Evolutionary conservation across 2,113 vertebrate genomes (phyloP), one percentile per base, ranked within the genome.

Genomic region (Isurus oxyrinchus): DNA sequence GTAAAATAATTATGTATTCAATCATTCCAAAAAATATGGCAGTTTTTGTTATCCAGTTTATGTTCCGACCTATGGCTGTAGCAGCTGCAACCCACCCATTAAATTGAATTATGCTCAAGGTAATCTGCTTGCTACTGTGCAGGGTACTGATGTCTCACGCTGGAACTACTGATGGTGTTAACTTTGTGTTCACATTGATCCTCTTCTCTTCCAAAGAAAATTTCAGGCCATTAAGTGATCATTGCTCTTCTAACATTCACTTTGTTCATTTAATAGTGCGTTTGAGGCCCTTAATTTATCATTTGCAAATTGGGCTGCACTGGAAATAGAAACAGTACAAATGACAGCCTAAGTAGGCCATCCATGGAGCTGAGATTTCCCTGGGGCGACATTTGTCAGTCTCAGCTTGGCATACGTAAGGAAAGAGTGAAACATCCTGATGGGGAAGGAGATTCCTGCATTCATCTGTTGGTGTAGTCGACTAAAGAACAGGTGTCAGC

Each of bases 341-440:
- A 93, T 61, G 90, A 63, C 90, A 94, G 59, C 6, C 90, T 66
- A 94, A 94, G 35, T 94, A 94, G 90, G 90, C 90, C 90, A 94
- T 35, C 35, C 59, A 94, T 66, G 59, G 61, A 94, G 61, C 90
- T 94, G 90, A 94, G 59, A 94, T 94, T 94, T 63, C 90, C 90
- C 59, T 94, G 90, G 59, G 61, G 90, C 35, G 35, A 63, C 59
- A 61, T 63, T 94, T 63, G 59, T 94, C 61, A 66, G 61, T 59
- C 90, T 94, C 35, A 94, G 90, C 90, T 63, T 94, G 90, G 90
- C 59, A 63, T 14, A 66, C n/a, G 21, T 59, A 35, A 63, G n/a
- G 90, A 94, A 63, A 63, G 35, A 63, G 21, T 63, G 6, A 63
- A 63, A 63, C 6, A n/a, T 94, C 35, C 90, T 40, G 35, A 63